Percentiles rank a stretch among this genome's conserved stretches.
phyloP scores from a whole-genome alignment of 2,888 invertebrate species.

The Drosophila mercatorum region DNA sequence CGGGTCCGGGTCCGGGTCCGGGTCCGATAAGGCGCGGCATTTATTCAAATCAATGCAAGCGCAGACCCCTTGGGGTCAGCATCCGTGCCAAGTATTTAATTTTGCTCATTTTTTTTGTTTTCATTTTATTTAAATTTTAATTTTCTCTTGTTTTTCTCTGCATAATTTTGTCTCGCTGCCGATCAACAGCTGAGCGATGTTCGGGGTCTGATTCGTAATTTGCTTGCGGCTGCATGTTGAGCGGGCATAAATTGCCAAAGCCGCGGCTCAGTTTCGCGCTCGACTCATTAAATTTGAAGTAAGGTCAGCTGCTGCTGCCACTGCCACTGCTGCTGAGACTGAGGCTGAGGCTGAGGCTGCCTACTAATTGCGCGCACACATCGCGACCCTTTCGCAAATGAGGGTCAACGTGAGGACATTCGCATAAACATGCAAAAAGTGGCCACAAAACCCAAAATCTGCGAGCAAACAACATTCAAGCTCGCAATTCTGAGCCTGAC shows the following conservation, averaged over 20 bases:
- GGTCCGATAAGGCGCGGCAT: conserved; percentile 29
- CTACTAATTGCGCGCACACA: conserved; percentile 61
- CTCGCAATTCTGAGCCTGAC: conserved; percentile 9
- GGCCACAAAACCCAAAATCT: conserved; percentile 10
- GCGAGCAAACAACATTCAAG: conserved; percentile 19
- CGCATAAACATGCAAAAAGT: conserved; percentile 42
- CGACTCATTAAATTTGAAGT: conserved; percentile 64
- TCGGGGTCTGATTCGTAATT: conserved; percentile 40
- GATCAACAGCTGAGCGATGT: conserved; percentile 34
- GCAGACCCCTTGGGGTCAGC: conserved; percentile 32
- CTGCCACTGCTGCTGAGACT: too few relatives aligned
- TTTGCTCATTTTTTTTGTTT: conserved; percentile 4
- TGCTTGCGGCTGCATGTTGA: conserved; percentile 32
- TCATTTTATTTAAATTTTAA: conserved; percentile 1
- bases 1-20: neutral
- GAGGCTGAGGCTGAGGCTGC: neutral
- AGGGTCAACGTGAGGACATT: conserved; percentile 72
- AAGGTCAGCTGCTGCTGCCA: conserved; percentile 52
- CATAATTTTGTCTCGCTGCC: conserved; percentile 52
- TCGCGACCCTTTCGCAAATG: conserved; percentile 34
- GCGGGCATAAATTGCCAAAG: conserved; percentile 43
- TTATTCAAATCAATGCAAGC: conserved; percentile 37
- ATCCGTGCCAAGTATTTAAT: conserved; percentile 32
- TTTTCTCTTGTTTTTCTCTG: conserved; percentile 11
- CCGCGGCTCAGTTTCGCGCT: conserved; percentile 45